phyloP scores from a whole-genome alignment of 2,797 vertebrate genomes.

The Megalops cyprinoides region DNA sequence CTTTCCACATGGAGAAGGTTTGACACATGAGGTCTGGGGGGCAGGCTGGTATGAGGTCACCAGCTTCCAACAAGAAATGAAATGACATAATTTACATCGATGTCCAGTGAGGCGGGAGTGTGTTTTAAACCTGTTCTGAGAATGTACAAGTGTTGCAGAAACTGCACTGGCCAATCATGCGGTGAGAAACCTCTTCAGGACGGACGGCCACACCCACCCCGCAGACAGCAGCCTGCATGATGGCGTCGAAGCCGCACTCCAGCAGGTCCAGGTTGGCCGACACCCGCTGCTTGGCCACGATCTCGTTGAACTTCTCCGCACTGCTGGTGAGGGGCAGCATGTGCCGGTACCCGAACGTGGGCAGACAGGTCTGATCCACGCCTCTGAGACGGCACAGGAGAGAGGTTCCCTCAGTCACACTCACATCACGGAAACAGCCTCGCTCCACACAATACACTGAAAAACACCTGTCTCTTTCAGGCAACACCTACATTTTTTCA shows the following conservation, averaged over 20 bases:
- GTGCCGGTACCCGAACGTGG: slow-evolving; percentile 93
- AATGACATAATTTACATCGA: too few relatives aligned
- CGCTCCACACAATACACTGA: not conserved
- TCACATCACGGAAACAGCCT: not conserved
- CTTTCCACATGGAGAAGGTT: too few relatives aligned
- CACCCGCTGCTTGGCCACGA: slow-evolving; percentile 83
- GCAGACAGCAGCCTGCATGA: slow-evolving; percentile 97
- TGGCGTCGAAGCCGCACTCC: slow-evolving; percentile 94
- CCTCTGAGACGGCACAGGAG: slow-evolving; percentile 66
- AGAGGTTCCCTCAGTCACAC: not conserved
- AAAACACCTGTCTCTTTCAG: not conserved
- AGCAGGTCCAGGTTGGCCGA: slow-evolving; percentile 89
- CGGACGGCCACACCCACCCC: slow-evolving; percentile 76
- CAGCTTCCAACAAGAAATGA: too few relatives aligned
- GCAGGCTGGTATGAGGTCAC: too few relatives aligned
- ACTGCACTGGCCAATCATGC: too few relatives aligned
- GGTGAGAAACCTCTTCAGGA: too few relatives aligned
- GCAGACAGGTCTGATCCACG: slow-evolving; percentile 71
- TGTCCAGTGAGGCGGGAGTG: not conserved
- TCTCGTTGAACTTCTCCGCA: slow-evolving; percentile 88
- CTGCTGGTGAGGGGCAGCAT: slow-evolving; percentile 88
- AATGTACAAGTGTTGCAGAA: too few relatives aligned
- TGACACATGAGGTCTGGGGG: too few relatives aligned
- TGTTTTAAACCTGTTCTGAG: too few relatives aligned
- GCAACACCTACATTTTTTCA: too few relatives aligned